These are phyloP conservation scores for Lagopus leucura DNA, from an alignment of 2,113 vertebrate species.

Conservation along the genomic window DNA sequence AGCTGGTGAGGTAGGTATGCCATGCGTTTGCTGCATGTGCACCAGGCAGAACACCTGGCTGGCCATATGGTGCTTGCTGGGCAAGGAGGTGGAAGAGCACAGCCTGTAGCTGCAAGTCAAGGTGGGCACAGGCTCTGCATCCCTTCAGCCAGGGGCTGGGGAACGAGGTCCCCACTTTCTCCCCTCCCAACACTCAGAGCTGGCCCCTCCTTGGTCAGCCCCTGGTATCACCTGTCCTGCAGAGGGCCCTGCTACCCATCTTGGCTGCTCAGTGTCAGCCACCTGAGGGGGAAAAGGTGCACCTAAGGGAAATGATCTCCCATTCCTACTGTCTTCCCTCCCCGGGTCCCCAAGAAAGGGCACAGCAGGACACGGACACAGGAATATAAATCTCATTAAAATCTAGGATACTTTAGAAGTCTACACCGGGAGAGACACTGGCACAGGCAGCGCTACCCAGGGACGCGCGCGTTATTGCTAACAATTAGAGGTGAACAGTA, in stretches of 20 bases:
- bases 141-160: background rate
- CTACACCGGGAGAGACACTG: constrained; percentile 74
- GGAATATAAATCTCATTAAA: constrained; percentile 87
- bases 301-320: no score
- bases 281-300: background rate
- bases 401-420: constrained; percentile 80
- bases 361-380: constrained; percentile 56
- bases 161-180: background rate
- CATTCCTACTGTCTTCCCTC: background rate
- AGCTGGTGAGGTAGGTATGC: background rate
- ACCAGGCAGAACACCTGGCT: constrained; percentile 75
- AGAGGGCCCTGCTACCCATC: background rate
- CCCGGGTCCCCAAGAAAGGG: constrained; percentile 50
- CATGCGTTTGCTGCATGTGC: constrained; percentile 44
- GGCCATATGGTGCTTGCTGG: constrained; percentile 80
- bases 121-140: background rate
- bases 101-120: constrained; percentile 75
- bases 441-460: constrained; percentile 59
- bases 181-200: background rate
- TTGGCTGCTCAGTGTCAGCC: background rate
- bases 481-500: constrained; percentile 64
- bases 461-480: constrained; percentile 65
- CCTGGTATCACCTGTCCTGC: background rate
- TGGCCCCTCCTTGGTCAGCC: background rate
- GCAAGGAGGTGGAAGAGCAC: constrained; percentile 78